Conservation (phyloP, 2,888 invertebrate genomes). For the Poecilobothrus nobilitatus region DNA sequence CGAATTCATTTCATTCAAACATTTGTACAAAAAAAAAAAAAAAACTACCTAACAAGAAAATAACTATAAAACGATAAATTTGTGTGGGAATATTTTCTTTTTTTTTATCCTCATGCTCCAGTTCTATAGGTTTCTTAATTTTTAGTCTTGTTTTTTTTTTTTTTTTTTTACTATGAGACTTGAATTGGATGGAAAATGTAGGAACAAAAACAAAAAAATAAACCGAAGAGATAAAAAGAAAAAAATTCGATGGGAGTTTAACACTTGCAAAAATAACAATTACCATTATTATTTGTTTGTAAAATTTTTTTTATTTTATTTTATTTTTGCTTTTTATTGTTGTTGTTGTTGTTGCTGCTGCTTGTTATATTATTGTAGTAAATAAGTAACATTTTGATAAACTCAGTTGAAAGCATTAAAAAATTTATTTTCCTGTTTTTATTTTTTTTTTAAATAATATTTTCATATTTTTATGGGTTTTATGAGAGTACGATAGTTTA, state of each 20-base stretch:
- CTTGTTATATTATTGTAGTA: not conserved
- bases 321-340: too few relatives aligned
- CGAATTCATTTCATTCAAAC: too few relatives aligned
- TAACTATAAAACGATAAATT: too few relatives aligned
- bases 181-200: too few relatives aligned
- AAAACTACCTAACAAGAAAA: too few relatives aligned
- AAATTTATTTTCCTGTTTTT: not conserved
- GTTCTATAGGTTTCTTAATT: too few relatives aligned
- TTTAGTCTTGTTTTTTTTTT: too few relatives aligned
- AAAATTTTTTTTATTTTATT: not conserved
- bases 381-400: not conserved
- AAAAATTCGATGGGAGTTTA: slow-evolving; percentile 1
- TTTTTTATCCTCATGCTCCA: too few relatives aligned
- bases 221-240: not conserved
- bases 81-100: too few relatives aligned
- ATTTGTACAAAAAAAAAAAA: too few relatives aligned
- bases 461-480: not conserved
- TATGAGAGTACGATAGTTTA: not conserved
- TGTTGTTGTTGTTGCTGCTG: not conserved
- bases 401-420: not conserved
- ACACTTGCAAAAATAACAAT: slow-evolving; percentile 12
- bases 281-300: not conserved
- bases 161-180: too few relatives aligned
- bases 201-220: not conserved
- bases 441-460: not conserved